Percentiles rank a stretch among this genome's conserved stretches.
phyloP scores from a whole-genome alignment of 2,113 vertebrate genomes.

The Hypanus sabinus region DNA sequence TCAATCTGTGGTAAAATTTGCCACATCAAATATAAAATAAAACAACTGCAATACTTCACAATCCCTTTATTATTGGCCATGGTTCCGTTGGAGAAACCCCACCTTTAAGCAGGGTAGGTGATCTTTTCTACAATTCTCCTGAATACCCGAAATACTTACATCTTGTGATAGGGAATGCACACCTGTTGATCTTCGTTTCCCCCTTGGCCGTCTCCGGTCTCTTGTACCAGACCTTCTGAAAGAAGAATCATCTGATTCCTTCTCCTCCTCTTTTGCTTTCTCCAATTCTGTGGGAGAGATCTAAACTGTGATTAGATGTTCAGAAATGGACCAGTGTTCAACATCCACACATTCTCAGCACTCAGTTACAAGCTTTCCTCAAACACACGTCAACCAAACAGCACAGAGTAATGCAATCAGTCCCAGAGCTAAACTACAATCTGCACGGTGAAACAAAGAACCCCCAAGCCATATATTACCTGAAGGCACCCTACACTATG shows the following conservation, averaged over 20 bases:
- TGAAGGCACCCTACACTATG: background rate
- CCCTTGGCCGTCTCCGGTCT: conserved; percentile 41
- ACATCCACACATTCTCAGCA: background rate
- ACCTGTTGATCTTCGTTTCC: conserved; percentile 41
- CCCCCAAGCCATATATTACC: background rate
- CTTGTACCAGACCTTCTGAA: conserved; percentile 36
- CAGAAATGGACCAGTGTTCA: background rate
- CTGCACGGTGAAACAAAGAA: background rate
- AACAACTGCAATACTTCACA: background rate
- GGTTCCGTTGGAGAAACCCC: background rate
- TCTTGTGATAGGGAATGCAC: conserved; percentile 39
- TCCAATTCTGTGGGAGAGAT: conserved; percentile 38
- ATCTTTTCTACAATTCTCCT: background rate
- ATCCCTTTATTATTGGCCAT: background rate
- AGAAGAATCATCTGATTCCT: conserved; percentile 41
- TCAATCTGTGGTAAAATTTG: background rate
- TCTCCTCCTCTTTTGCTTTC: conserved; percentile 43
- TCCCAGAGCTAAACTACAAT: background rate
- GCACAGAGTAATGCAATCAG: too few relatives aligned
- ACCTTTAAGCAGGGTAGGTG: background rate
- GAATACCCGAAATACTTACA: conserved; percentile 36
- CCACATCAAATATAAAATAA: background rate
- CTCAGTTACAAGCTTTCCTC: too few relatives aligned
- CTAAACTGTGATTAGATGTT: background rate
- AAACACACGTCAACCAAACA: too few relatives aligned